These are phyloP conservation scores for Aleiodes testaceus DNA, from an alignment of 2,888 invertebrate genomes.

Conservation along the genomic window DNA sequence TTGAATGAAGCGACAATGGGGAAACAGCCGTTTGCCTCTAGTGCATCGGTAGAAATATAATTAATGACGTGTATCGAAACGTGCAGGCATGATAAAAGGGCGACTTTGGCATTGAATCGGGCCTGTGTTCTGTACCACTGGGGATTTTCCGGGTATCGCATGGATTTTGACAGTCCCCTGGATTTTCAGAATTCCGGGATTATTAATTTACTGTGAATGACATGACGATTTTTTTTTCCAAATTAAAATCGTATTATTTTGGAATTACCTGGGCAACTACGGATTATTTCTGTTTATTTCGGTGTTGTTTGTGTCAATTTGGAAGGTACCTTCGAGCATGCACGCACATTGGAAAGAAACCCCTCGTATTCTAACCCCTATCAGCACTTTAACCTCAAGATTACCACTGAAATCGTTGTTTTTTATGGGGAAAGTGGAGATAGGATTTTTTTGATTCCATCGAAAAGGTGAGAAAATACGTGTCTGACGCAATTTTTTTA, in stretches of 20 bases:
- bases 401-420: background rate
- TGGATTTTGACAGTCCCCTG: constrained; percentile 9
- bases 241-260: background rate
- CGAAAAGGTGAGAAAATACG: background rate
- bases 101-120: constrained; percentile 4
- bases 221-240: background rate
- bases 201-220: background rate
- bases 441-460: too few relatives aligned
- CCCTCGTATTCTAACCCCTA: too few relatives aligned
- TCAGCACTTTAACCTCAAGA: too few relatives aligned
- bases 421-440: too few relatives aligned
- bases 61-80: constrained; percentile 10
- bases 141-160: background rate
- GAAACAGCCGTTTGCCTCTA: background rate
- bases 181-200: background rate
- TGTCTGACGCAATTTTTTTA: too few relatives aligned
- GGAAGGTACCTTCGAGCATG: too few relatives aligned
- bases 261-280: background rate
- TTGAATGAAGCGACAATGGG: background rate
- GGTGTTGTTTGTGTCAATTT: too few relatives aligned
- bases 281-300: too few relatives aligned
- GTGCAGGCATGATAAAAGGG: constrained; percentile 4
- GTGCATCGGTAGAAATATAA: constrained; percentile 15
- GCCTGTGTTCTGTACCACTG: background rate
- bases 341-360: too few relatives aligned